phyloP scores from a whole-genome alignment of 2,888 invertebrate species.

The Blera fallax region DNA sequence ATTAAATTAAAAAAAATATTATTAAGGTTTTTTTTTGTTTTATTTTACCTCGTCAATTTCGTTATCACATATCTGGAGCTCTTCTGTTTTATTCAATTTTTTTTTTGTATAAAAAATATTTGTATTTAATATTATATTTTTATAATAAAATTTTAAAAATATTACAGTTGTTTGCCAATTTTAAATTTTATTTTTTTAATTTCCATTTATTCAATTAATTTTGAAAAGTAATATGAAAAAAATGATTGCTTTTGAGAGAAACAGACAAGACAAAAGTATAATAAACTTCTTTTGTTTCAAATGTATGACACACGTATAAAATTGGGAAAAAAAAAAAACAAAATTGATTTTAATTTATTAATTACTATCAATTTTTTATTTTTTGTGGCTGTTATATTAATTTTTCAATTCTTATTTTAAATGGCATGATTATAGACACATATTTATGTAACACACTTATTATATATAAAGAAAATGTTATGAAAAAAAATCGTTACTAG shows the following conservation, averaged over 20 bases:
- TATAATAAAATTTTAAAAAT: conserved; percentile 65
- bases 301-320: conserved; percentile 45
- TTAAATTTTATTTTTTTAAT: background rate
- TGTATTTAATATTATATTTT: conserved; percentile 69
- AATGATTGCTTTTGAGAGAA: conserved; percentile 20
- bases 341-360: background rate
- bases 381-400: conserved; percentile 40
- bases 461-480: background rate
- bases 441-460: conserved; percentile 33
- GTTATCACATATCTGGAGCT: conserved; percentile 81
- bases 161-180: conserved; percentile 66
- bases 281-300: background rate
- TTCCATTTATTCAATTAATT: conserved; percentile 16
- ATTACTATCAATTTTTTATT: conserved; percentile 38
- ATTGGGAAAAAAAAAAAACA: background rate
- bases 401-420: conserved; percentile 7
- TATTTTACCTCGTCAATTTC: conserved; percentile 73
- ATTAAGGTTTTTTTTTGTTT: background rate
- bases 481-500: conserved; percentile 24
- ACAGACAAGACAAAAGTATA: background rate
- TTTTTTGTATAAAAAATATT: conserved; percentile 74
- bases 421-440: conserved; percentile 41
- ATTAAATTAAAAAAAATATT: conserved; percentile 4
- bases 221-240: conserved; percentile 13
- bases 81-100: conserved; percentile 75